Evolutionary conservation across 23 tunicate species (phyloP), one percentile per base, ranked within the genome.

Genomic region (Pegea sp.): DNA sequence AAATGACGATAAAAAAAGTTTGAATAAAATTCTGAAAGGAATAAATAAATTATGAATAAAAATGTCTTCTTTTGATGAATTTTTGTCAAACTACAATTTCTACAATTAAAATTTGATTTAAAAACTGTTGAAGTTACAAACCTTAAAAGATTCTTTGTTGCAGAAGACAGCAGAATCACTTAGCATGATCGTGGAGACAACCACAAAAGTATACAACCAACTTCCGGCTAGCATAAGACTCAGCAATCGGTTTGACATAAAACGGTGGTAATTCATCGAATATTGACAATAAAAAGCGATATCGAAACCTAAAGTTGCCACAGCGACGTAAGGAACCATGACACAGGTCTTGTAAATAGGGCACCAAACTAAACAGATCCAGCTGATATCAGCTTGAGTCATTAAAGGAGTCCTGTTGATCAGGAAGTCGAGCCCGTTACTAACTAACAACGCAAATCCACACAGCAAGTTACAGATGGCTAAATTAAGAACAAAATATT

Each of bases 231-330:
- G 34, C 29, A 25, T 64, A 3, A 50, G 13, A 42, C 43, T 42
- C 34, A 64, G 18, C 53, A 24, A 64, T 5, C 28, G 6, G 22
- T 24, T 49, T 23, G 92, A 30, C 67, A 78, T 70, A 26, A 72
- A n/a, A 4, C 69, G 42, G 33, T 53, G 69, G 56, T 78, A 78
- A 54, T 78, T 68, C 55, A 78, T 57, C 54, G 92, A 53, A 23
- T 63, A 33, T 58, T 70, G 69, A 51, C 92, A 78, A 52, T 78
- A 78, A 24, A 42, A 44, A 8, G 92, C 92, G 4, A 78, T 70
- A 57, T 78, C 92, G 23, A 78, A 8, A 33, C 63, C 77, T 56
- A 78, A 57, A 3, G 61, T 52, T 5, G 72, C 64, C 32, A 78
- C 54, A n/a, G 71, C 71, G 2, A 78, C 78, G 48, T 62, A 78